These are phyloP conservation scores for Notarius lentiginosus DNA, from an alignment of 2,113 vertebrate species.

Conservation along the genomic window DNA sequence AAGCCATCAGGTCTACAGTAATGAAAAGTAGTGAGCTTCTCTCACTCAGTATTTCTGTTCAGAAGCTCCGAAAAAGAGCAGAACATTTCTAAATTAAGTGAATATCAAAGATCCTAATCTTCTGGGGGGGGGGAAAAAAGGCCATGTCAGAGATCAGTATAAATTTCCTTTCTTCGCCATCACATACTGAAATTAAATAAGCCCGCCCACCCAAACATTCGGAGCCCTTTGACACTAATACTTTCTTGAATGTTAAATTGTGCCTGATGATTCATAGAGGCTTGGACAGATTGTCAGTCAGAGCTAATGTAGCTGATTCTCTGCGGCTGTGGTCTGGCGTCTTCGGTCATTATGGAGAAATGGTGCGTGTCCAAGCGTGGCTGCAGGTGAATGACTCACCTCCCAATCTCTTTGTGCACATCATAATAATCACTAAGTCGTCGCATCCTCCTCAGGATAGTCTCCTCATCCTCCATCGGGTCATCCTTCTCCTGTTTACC, in stretches of 20 bases:
- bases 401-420: conserved; percentile 90
- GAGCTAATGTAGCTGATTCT: conserved; percentile 26
- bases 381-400: conserved; percentile 67
- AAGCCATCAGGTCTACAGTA: background rate
- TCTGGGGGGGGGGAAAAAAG: background rate
- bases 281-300: conserved; percentile 23
- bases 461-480: conserved; percentile 75
- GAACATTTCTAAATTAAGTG: background rate
- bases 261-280: conserved; percentile 35
- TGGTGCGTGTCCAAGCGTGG: conserved; percentile 32
- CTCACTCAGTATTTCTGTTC: background rate
- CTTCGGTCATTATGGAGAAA: conserved; percentile 46
- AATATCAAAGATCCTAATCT: background rate
- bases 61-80: too few species aligned
- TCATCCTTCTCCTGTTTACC: conserved; percentile 73
- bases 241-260: conserved; percentile 20
- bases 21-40: background rate
- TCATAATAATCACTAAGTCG: conserved; percentile 89
- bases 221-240: background rate
- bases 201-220: background rate
- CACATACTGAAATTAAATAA: background rate
- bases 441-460: conserved; percentile 81
- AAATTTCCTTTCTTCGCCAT: background rate
- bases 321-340: background rate
- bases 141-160: background rate